Evolutionary conservation across 2,113 vertebrate species (phyloP).

Genomic region (Acanthochromis polyacanthus): DNA sequence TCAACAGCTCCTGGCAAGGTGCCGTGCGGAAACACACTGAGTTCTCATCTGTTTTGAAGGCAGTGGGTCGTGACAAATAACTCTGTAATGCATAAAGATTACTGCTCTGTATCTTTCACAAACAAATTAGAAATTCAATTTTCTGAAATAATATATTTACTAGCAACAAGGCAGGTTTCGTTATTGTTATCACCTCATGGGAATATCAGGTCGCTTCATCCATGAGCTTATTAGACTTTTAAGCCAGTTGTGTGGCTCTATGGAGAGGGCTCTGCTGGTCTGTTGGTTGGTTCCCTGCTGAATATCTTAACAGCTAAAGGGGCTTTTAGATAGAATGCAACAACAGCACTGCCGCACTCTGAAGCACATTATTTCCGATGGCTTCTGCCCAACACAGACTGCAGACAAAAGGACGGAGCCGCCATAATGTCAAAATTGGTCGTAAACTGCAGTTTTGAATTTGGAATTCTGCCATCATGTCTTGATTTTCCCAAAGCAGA

Average conservation of each 20-base stretch:
- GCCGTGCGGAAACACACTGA: slow-evolving; percentile 26
- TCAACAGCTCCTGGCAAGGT: slow-evolving; percentile 4
- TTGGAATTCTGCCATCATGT: too few species aligned
- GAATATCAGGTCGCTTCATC: not conserved
- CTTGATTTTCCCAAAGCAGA: too few species aligned
- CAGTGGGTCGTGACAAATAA: slow-evolving; percentile 11
- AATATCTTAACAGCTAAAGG: not conserved
- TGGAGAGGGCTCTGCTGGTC: not conserved
- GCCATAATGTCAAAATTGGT: too few species aligned
- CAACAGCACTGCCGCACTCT: too few species aligned
- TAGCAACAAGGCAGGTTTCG: not conserved
- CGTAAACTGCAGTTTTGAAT: too few species aligned
- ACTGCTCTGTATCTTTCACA: not conserved
- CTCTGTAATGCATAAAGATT: not conserved
- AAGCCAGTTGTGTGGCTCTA: not conserved
- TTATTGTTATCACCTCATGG: not conserved
- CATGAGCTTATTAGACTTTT: not conserved
- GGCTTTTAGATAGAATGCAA: not conserved
- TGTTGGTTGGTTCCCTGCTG: not conserved
- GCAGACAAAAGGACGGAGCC: too few species aligned
- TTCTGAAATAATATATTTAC: not conserved
- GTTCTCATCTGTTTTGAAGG: slow-evolving; percentile 31
- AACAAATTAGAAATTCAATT: not conserved
- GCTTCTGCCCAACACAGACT: too few species aligned
- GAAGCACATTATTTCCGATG: too few species aligned